Conservation (phyloP, 2,113 vertebrate genomes). For the Parotia lawesii region DNA sequence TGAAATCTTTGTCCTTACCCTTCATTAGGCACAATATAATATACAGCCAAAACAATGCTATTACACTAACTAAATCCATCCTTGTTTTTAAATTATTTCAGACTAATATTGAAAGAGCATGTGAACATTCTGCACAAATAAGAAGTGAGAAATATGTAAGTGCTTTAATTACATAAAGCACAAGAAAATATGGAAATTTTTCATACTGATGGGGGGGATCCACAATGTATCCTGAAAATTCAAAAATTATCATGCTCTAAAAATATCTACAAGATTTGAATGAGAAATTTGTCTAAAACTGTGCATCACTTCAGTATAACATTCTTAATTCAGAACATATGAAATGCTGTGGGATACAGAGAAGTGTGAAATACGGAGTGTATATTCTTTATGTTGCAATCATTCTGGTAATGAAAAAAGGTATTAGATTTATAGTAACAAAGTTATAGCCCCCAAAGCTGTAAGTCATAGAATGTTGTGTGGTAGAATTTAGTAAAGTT, state of each 20-base stretch:
- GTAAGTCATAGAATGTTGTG: background rate
- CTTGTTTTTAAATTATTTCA: background rate
- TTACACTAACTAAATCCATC: background rate
- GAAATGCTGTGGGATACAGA: background rate
- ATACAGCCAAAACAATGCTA: background rate
- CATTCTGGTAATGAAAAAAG: background rate
- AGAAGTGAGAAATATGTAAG: background rate
- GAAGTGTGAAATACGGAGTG: background rate
- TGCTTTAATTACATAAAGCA: background rate
- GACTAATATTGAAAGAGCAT: background rate
- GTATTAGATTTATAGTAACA: background rate
- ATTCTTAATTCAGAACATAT: background rate
- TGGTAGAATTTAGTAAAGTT: background rate
- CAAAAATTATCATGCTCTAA: background rate
- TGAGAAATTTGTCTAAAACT: background rate
- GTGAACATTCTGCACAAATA: background rate
- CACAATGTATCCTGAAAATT: background rate
- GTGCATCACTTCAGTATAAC: background rate
- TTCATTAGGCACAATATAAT: background rate
- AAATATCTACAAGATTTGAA: background rate
- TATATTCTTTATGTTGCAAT: background rate
- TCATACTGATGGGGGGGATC: background rate
- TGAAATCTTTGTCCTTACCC: background rate
- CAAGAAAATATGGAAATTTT: background rate
- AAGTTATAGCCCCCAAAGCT: background rate